Evolutionary conservation across 1,140 invertebrate species (phyloP).

Genomic region (Trachymyrmex cornetzi): DNA sequence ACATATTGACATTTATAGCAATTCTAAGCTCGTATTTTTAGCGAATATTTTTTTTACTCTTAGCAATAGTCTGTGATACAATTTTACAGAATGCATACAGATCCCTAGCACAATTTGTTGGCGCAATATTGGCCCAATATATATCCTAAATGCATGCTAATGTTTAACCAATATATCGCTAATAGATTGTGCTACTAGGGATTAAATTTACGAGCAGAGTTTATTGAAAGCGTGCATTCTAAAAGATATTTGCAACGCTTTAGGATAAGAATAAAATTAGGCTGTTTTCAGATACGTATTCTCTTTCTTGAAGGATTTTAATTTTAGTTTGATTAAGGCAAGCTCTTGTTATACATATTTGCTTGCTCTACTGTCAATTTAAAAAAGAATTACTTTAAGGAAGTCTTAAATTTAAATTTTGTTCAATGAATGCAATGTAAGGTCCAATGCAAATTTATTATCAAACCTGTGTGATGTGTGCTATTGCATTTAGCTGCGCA

Average conservation of each 20-base stretch:
- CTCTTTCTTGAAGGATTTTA: conserved; percentile 1
- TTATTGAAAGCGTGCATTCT: conserved; percentile 60
- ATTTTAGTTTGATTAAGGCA: neutral
- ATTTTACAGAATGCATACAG: conserved; percentile 65
- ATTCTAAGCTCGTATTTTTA: conserved; percentile 64
- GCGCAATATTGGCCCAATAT: too few relatives aligned
- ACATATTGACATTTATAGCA: conserved; percentile 49
- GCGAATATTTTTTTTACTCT: conserved; percentile 68
- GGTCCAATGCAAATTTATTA: conserved; percentile 63
- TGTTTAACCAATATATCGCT: too few relatives aligned
- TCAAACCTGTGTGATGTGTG: conserved; percentile 57
- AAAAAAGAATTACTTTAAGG: conserved; percentile 44
- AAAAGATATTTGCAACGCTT: conserved; percentile 67
- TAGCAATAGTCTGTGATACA: conserved; percentile 74
- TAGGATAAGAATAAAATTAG: conserved; percentile 43
- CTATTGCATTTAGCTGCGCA: conserved; percentile 60
- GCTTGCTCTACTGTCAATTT: conserved; percentile 17
- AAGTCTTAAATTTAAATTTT: conserved; percentile 8
- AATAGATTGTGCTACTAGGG: neutral
- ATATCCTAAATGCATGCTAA: too few relatives aligned
- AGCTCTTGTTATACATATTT: conserved; percentile 22
- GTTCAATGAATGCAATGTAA: conserved; percentile 60
- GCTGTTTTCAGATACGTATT: conserved; percentile 14
- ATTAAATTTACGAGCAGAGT: neutral
- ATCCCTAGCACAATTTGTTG: too few relatives aligned